A percentile compares a stretch with the other conserved stretches of the same genome.
These are phyloP conservation scores for Hyperoodon ampullatus DNA, from an alignment of 2,113 vertebrate species.

Conservation along the genomic window DNA sequence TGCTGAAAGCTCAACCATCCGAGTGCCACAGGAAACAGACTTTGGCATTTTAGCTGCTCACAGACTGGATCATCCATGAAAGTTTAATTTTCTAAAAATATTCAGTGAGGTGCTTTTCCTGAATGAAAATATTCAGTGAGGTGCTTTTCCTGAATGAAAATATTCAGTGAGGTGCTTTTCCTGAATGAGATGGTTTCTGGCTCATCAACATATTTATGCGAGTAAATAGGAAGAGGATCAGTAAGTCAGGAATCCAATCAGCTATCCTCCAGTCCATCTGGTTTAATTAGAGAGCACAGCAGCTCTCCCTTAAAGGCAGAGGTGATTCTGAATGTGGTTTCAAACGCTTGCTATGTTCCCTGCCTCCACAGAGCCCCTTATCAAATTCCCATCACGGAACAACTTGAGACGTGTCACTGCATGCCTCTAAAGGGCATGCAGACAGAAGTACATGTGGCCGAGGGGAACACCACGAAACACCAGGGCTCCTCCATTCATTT, in stretches of 20 bases:
- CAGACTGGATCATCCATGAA: constrained; percentile 75
- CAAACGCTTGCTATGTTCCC: background rate
- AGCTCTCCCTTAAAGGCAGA: constrained; percentile 43
- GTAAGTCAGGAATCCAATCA: constrained; percentile 78
- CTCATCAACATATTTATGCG: constrained; percentile 67
- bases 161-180: constrained; percentile 71
- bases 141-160: constrained; percentile 79
- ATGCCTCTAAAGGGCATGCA: background rate
- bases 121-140: constrained; percentile 78
- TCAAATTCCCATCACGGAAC: background rate
- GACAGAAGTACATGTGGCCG: background rate
- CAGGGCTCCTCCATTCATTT: background rate
- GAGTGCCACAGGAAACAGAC: constrained; percentile 57
- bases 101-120: constrained; percentile 70
- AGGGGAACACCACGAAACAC: background rate
- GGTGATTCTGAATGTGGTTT: constrained; percentile 13
- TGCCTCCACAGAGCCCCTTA: background rate
- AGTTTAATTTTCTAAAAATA: constrained; percentile 82
- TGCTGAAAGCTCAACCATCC: constrained; percentile 26
- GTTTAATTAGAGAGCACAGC: constrained; percentile 72
- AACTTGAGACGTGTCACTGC: background rate
- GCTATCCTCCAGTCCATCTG: constrained; percentile 75
- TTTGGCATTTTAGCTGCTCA: constrained; percentile 72
- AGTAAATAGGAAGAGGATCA: constrained; percentile 66
- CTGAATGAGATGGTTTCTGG: constrained; percentile 76